Conservation (phyloP, 1,140 invertebrate species). For the Ceratoteleas bidentatus region DNA sequence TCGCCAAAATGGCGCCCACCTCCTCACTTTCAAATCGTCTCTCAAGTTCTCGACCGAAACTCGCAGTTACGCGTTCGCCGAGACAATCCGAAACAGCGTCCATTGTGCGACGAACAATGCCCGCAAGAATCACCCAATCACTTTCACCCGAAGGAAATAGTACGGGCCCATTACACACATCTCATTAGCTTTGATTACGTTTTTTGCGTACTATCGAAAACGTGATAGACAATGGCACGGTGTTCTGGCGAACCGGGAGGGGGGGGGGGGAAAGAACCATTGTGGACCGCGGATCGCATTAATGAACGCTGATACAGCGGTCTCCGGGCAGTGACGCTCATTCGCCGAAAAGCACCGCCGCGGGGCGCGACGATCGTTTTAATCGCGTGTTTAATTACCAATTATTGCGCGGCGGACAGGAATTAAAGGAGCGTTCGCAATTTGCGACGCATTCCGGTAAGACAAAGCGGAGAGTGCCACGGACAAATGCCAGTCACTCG, state of each 20-base stretch:
- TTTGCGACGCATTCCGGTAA: conserved; percentile 64
- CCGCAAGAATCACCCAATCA: conserved; percentile 17
- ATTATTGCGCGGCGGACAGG: conserved; percentile 26
- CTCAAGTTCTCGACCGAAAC: not conserved
- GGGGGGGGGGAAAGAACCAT: conserved; percentile 20
- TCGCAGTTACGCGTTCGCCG: conserved; percentile 13
- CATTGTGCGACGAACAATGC: conserved; percentile 6
- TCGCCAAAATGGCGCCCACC: too few relatives aligned
- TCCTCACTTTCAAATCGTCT: too few relatives aligned
- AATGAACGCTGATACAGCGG: conserved; percentile 72
- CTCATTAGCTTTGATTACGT: conserved; percentile 50
- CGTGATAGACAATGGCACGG: conserved; percentile 67
- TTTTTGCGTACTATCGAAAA: conserved; percentile 44
- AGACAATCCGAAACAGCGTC: conserved; percentile 12
- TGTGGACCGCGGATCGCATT: conserved; percentile 65
- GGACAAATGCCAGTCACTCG: conserved; percentile 61
- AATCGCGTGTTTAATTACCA: conserved; percentile 29
- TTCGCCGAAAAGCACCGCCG: not conserved
- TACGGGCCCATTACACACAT: conserved; percentile 24
- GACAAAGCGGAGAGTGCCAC: conserved; percentile 49
- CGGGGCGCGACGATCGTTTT: not conserved
- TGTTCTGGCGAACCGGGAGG: conserved; percentile 39
- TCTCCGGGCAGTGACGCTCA: conserved; percentile 61
- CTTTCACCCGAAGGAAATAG: conserved; percentile 7
- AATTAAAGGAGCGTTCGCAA: conserved; percentile 58